Conservation (phyloP, 2,888 invertebrate genomes). For the Drosophila helvetica region DNA sequence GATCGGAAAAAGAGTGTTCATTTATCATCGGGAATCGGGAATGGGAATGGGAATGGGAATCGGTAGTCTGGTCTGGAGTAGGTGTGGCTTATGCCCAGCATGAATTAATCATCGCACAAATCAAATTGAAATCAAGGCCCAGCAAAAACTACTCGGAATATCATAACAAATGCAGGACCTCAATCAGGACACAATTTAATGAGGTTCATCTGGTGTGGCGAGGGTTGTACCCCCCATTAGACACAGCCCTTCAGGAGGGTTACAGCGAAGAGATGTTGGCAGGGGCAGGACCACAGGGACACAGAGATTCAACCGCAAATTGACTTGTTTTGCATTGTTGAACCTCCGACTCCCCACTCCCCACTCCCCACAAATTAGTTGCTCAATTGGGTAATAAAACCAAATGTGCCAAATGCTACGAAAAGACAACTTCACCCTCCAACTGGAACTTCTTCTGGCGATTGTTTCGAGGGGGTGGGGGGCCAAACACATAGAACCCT, state of each 20-base stretch:
- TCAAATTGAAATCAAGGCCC: slow-evolving; percentile 45
- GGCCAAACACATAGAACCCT: slow-evolving; percentile 15
- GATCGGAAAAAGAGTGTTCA: slow-evolving; percentile 49
- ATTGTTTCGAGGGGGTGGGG: not conserved
- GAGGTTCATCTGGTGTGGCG: slow-evolving; percentile 33
- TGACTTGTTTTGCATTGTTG: slow-evolving; percentile 67
- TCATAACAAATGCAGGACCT: slow-evolving; percentile 59
- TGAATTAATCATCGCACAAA: slow-evolving; percentile 69
- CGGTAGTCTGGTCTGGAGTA: slow-evolving; percentile 18
- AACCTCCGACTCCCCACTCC: slow-evolving; percentile 59
- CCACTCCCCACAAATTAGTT: slow-evolving; percentile 78
- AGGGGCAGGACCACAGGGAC: slow-evolving; percentile 2
- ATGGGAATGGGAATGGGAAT: slow-evolving; percentile 17
- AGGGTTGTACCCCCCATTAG: slow-evolving; percentile 53
- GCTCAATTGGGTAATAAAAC: slow-evolving; percentile 83
- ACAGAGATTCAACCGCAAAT: slow-evolving; percentile 62
- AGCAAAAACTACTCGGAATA: slow-evolving; percentile 45
- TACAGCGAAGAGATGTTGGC: not conserved
- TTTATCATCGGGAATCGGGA: slow-evolving; percentile 61
- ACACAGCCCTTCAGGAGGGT: slow-evolving; percentile 13
- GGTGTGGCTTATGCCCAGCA: slow-evolving; percentile 65
- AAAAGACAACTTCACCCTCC: slow-evolving; percentile 50
- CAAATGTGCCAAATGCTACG: slow-evolving; percentile 83
- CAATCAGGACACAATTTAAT: slow-evolving; percentile 45
- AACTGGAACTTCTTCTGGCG: slow-evolving; percentile 20